Evolutionary conservation across 2,888 invertebrate species (phyloP), one percentile per base, ranked within the genome.

Genomic region (Morpho deidamia): DNA sequence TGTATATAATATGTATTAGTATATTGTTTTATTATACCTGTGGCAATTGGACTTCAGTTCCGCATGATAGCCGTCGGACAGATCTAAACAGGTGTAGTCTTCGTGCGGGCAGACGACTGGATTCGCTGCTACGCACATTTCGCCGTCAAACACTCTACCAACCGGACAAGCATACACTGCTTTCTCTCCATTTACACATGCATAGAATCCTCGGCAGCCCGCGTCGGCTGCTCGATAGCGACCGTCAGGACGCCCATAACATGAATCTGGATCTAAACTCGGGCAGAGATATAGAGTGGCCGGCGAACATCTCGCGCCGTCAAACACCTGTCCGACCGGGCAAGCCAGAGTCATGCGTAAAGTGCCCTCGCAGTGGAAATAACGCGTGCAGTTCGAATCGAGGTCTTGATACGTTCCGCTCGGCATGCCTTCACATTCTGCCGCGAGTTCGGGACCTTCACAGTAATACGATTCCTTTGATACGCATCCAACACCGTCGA

Each of bases 201-300:
- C 90, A 74, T 90, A 92, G 76, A 92, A 92, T 9, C 91, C 90
- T 44, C 91, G 88, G 66, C 92, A 92, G 2, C 91, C 91, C 1
- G 88, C 81, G 64, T 81, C 84, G 32, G 73, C 69, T 14, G 84
- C 82, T 23, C 86, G 84, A 72, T 92, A 91, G 51, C 91, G 90
- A 0, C 92, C 92, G 66, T 92, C 91, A 8, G 82, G 64, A 40
- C 90, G 88, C 2, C 83, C 82, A 55, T 79, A 80, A 68, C 92
- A 92, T 33, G 90, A 85, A 69, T 90, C 89, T 11, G 75, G 74
- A 61, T 90, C 90, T 53, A 83, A 69, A 57, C 84, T 85, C 42
- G 91, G 90, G 62, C 91, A 91, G 47, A 83, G 68, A 66, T 86
- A 84, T 14, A 70, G 69, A 32, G 71, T 63, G 7, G 71, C 65